A percentile compares a stretch with the other conserved stretches of the same genome.
Conservation (phyloP, 2,888 invertebrate species). For the Orthosia incerta region DNA sequence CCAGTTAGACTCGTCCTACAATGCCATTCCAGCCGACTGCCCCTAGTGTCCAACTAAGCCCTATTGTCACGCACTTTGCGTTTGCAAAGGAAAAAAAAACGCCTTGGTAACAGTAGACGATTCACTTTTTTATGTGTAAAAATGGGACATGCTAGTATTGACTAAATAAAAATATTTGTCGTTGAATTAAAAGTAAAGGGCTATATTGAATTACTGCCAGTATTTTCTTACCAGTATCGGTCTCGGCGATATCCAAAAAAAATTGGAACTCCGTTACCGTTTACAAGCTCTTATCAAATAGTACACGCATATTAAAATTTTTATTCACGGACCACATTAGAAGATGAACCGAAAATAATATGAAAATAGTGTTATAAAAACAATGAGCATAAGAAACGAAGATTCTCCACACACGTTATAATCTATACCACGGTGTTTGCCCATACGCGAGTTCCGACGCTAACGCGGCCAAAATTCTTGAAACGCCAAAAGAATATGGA, state of each 20-base stretch:
- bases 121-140: conserved; percentile 3
- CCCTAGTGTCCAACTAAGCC: conserved; percentile 61
- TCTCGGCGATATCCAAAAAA: not conserved
- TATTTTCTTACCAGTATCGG: conserved; percentile 25
- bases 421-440: conserved; percentile 85
- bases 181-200: conserved; percentile 30
- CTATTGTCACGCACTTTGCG: conserved; percentile 67
- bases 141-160: conserved; percentile 16
- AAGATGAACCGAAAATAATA: conserved; percentile 61
- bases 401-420: conserved; percentile 82
- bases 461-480: conserved; percentile 65
- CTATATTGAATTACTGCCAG: conserved; percentile 38
- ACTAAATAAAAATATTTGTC: conserved; percentile 17
- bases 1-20: conserved; percentile 75
- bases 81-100: conserved; percentile 55
- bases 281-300: conserved; percentile 20
- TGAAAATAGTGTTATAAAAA: conserved; percentile 68
- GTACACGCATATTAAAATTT: conserved; percentile 20
- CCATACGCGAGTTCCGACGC: conserved; percentile 77
- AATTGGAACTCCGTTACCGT: not conserved
- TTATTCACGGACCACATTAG: conserved; percentile 26
- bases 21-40: conserved; percentile 74
- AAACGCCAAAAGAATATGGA: conserved; percentile 42
- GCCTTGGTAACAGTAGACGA: conserved; percentile 53
- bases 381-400: conserved; percentile 75